phyloP scores from a whole-genome alignment of 2,113 vertebrate species.

The Tragulus kanchil region DNA sequence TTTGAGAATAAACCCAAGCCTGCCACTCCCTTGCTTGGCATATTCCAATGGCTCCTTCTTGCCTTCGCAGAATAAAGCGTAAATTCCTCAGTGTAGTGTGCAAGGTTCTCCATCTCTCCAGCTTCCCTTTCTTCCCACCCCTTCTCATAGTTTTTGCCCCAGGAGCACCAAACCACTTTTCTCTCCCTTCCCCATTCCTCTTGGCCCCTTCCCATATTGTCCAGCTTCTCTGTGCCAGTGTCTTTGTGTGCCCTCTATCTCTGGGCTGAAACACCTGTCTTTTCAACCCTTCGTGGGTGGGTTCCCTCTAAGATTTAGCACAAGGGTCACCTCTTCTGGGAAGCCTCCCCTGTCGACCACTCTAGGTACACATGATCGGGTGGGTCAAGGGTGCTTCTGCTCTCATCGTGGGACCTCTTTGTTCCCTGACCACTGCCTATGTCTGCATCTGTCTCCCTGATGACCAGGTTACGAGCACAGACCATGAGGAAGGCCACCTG shows the following conservation, averaged over 20 bases:
- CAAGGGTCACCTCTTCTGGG: not conserved
- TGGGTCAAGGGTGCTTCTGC: not conserved
- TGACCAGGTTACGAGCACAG: not conserved
- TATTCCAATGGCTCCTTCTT: not conserved
- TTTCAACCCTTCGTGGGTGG: not conserved
- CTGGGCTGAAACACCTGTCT: not conserved
- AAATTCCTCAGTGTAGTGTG: not conserved
- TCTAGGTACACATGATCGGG: not conserved
- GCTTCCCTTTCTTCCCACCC: not conserved
- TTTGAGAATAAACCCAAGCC: not conserved
- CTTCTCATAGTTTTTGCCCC: not conserved
- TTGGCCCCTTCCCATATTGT: rapidly evolving
- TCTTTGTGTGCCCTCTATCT: not conserved
- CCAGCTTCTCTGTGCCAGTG: not conserved
- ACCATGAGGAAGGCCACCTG: not conserved
- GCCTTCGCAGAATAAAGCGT: not conserved
- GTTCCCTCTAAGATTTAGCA: not conserved
- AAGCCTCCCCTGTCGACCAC: not conserved
- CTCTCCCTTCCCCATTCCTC: rapidly evolving
- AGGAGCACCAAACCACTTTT: not conserved
- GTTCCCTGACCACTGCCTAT: not conserved
- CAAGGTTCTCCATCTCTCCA: not conserved
- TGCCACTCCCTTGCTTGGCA: not conserved
- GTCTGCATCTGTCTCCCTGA: not conserved
- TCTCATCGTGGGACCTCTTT: not conserved